These are phyloP conservation scores for Sitophilus oryzae DNA, from an alignment of 1,140 invertebrate species.

Conservation along the genomic window DNA sequence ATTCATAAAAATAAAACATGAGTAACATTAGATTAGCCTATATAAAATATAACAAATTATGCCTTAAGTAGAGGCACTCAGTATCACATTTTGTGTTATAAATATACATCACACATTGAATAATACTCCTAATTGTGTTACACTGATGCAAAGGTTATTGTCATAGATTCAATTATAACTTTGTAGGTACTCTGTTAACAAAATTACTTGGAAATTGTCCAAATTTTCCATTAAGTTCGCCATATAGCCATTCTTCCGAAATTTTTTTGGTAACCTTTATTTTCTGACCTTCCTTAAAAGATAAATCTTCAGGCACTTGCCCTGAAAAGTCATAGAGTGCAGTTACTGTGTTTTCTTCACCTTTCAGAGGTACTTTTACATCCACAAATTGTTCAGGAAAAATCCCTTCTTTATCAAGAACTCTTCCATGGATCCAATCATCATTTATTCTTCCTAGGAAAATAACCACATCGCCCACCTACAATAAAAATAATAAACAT, in stretches of 20 bases:
- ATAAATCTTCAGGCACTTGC: constrained; percentile 46
- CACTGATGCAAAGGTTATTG: neutral
- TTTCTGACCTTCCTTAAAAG: constrained; percentile 58
- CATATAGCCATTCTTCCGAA: constrained; percentile 76
- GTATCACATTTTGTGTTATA: constrained; percentile 22
- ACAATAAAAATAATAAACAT: constrained; percentile 34
- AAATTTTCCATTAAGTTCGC: constrained; percentile 57
- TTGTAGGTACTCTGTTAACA: constrained; percentile 49
- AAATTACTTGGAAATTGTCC: constrained; percentile 81
- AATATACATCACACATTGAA: constrained; percentile 19
- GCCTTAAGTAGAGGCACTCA: constrained; percentile 19
- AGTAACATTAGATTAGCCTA: constrained; percentile 10
- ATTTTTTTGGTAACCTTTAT: constrained; percentile 66
- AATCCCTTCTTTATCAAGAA: constrained; percentile 62
- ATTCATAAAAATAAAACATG: constrained; percentile 14
- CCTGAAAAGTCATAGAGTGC: constrained; percentile 50
- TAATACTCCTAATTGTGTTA: constrained; percentile 13
- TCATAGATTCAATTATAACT: constrained; percentile 9
- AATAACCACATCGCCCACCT: constrained; percentile 66
- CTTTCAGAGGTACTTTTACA: constrained; percentile 63
- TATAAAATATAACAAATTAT: constrained; percentile 25
- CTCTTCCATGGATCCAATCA: constrained; percentile 68
- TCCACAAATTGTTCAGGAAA: constrained; percentile 77
- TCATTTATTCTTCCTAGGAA: constrained; percentile 63
- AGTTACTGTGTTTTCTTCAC: constrained; percentile 40